Percentiles rank a stretch among this genome's conserved stretches.
phyloP scores from a whole-genome alignment of 1,140 invertebrate species.

The Drosophila parabipectinata region DNA sequence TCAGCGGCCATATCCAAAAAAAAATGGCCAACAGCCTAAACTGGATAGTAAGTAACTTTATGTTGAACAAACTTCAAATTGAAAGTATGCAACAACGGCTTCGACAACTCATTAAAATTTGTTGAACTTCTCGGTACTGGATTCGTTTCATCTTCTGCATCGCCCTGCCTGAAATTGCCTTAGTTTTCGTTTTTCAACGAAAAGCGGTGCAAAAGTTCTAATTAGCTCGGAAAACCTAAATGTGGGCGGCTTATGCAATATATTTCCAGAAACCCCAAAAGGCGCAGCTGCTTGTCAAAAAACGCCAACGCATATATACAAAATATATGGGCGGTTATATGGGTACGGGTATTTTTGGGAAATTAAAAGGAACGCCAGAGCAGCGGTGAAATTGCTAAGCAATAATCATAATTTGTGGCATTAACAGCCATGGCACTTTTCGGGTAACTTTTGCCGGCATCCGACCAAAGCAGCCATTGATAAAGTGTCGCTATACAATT shows the following conservation, averaged over 20 bases:
- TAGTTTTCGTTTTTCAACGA: not conserved
- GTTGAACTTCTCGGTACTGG: not conserved
- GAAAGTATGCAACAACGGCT: constrained; percentile 11
- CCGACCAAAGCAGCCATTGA: constrained; percentile 17
- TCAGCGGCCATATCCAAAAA: constrained; percentile 28
- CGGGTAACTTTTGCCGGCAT: constrained; percentile 14
- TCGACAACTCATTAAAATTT: constrained; percentile 35
- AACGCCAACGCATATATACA: constrained; percentile 21
- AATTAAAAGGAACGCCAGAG: constrained; percentile 53
- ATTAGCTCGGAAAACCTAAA: constrained; percentile 42
- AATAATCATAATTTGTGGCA: constrained; percentile 79
- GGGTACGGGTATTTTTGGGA: constrained; percentile 23
- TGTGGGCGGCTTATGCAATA: constrained; percentile 1
- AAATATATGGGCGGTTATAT: constrained; percentile 25
- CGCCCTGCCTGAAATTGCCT: not conserved
- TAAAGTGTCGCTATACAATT: constrained; percentile 57
- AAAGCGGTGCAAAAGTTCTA: constrained; percentile 56
- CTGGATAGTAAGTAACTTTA: constrained; percentile 39
- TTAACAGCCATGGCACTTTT: constrained; percentile 46
- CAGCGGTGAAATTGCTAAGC: constrained; percentile 63
- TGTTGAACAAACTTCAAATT: constrained; percentile 23
- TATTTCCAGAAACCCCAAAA: constrained; percentile 18
- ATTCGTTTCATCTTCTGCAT: not conserved
- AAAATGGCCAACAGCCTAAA: constrained; percentile 25
- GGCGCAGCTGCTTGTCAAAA: constrained; percentile 38